Percentiles rank a stretch among this genome's conserved stretches.
Evolutionary conservation across 2,888 invertebrate genomes (phyloP).

Genomic region (Cantharis rustica): DNA sequence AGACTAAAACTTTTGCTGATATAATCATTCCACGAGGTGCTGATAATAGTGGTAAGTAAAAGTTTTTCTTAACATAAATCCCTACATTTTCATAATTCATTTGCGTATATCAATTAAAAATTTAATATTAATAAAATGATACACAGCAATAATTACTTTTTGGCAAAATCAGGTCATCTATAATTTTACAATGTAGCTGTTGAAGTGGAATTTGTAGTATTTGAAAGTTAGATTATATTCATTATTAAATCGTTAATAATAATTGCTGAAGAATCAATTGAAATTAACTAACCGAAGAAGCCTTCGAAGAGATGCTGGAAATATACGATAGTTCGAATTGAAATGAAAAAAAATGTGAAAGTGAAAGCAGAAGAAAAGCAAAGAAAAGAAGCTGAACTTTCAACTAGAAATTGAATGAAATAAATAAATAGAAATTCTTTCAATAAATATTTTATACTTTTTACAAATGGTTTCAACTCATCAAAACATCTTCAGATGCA

Average conservation of each 20-base stretch:
- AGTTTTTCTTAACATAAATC: background rate
- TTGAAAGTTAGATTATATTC: background rate
- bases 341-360: background rate
- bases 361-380: background rate
- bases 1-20: conserved; percentile 99
- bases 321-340: background rate
- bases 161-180: background rate
- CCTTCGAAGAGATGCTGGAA: background rate
- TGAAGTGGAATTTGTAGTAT: background rate
- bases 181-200: too few species aligned
- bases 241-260: background rate
- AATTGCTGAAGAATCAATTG: background rate
- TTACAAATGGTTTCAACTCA: background rate
- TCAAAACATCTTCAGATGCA: background rate
- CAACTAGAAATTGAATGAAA: background rate
- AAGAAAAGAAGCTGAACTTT: background rate
- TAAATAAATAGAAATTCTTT: background rate
- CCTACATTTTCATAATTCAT: background rate
- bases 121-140: background rate
- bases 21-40: conserved; percentile 99
- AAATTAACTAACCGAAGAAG: background rate
- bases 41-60: conserved; percentile 87
- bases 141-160: background rate
- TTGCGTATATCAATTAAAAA: background rate
- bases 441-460: background rate